Evolutionary conservation across 2,888 invertebrate species (phyloP).

Genomic region (Electrophaes corylata): DNA sequence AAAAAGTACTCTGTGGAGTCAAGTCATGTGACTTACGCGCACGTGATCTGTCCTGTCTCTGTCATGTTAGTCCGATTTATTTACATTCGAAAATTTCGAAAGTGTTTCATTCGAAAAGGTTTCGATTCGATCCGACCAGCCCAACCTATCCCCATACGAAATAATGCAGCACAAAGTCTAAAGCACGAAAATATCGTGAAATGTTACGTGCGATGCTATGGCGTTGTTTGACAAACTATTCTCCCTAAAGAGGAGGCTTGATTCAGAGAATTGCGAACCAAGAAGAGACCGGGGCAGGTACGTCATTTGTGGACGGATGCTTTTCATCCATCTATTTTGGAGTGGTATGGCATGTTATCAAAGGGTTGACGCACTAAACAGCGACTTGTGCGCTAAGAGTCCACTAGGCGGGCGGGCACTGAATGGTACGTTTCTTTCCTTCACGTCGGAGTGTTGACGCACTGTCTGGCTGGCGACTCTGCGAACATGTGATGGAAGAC

Average conservation of each 20-base stretch:
- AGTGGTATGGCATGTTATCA: constrained; percentile 52
- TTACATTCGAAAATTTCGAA: constrained; percentile 46
- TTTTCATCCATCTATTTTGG: constrained; percentile 73
- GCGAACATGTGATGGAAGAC: constrained; percentile 59
- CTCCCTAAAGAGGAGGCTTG: constrained; percentile 85
- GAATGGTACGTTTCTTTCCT: constrained; percentile 54
- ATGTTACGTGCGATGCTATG: constrained; percentile 82
- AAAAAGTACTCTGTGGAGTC: constrained; percentile 65
- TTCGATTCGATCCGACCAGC: constrained; percentile 32
- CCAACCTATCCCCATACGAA: constrained; percentile 22
- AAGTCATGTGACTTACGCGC: constrained; percentile 81
- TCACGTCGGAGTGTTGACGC: constrained; percentile 60
- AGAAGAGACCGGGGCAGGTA: constrained; percentile 79
- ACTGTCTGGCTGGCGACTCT: constrained; percentile 51
- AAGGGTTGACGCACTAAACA: constrained; percentile 62
- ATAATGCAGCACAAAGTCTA: constrained; percentile 49
- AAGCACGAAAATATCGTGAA: constrained; percentile 57
- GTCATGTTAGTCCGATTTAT: constrained; percentile 44
- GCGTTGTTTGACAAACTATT: constrained; percentile 90
- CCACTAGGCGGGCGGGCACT: constrained; percentile 43
- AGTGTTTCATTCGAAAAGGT: constrained; percentile 53
- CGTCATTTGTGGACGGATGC: constrained; percentile 58
- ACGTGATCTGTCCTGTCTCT: constrained; percentile 72
- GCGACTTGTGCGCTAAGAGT: constrained; percentile 41
- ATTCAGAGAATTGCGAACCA: constrained; percentile 68